Base-by-base conservation (phyloP, 1,140 invertebrate species). In the Monomorium pharaonis region DNA sequence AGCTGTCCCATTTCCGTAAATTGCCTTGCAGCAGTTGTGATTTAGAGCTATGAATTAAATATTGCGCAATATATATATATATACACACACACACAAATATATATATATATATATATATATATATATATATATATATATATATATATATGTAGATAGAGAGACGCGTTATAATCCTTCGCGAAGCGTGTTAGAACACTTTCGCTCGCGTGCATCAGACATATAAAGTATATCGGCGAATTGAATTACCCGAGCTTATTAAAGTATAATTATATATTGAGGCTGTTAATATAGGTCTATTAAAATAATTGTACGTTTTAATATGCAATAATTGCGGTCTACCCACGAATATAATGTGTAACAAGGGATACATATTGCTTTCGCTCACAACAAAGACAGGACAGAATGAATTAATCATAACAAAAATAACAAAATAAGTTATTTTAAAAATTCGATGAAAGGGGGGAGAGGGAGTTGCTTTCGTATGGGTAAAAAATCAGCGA, bases 1-100 rank as follows among this genome's bases (percentile, higher is more conserved):
- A 87, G 88, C 84, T 90, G 86, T 90, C 84, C 86, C 77, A 90
- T 90, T 89, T 87, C 84, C 81, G 67, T 27, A 72, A 81, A 81
- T 81, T 81, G 78, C 78, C 63, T 42, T 27, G 78, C 65, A 72
- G 49, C 33, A 51, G 33, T 81, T 81, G 65, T 70, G 77, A 81
- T 81, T 81, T 81, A 70, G 78, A 70, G 49, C 33, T 4, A 72
- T 81, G 78, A 81, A 72, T 81, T 81, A 81, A 81, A 81, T 81
- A 70, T 70, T 18, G 37, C 51, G 51, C 18, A 24, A 81, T 37
- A 81, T 30, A 37, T 56, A 56, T 37, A 70, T 51, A 6, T 51
- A 18, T 51, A 18, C 18, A 9, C 9, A 9, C 18, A 6, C 18
- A 18, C 18, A 18, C 18, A 9, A 6, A 9, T 44, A 9, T 44